Percentiles rank a stretch among this genome's conserved stretches.
These are phyloP conservation scores for Dicranocentrus wangi DNA, from an alignment of 2,888 invertebrate genomes.

Conservation along the genomic window DNA sequence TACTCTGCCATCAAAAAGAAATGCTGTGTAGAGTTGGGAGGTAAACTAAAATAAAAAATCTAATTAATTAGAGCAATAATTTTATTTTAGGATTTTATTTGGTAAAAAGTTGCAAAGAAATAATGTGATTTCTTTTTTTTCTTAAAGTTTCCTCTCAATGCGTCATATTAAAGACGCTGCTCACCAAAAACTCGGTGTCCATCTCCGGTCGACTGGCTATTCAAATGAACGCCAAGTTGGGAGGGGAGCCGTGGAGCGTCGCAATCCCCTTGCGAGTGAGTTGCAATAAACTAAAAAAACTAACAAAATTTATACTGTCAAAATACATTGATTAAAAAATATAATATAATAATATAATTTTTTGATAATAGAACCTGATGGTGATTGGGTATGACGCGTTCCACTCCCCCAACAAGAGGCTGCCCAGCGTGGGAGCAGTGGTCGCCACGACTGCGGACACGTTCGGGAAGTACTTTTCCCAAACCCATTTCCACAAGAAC, in stretches of 20 bases:
- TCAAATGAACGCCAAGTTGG: constrained; percentile 41
- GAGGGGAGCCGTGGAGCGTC: constrained; percentile 41
- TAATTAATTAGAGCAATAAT: too few relatives aligned
- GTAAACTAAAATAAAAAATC: too few relatives aligned
- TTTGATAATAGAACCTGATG: constrained; percentile 33
- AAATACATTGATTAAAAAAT: background rate
- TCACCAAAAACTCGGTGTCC: constrained; percentile 6
- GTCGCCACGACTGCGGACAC: constrained; percentile 5
- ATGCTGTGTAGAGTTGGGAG: constrained; percentile 17
- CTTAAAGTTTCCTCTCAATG: constrained; percentile 29
- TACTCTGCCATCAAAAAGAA: constrained; percentile 10
- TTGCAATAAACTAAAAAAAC: too few relatives aligned
- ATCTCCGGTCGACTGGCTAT: background rate
- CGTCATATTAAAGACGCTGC: constrained; percentile 15
- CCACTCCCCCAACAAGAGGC: constrained; percentile 7
- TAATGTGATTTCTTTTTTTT: background rate
- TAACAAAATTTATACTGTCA: too few relatives aligned
- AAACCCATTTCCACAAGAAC: constrained; percentile 41
- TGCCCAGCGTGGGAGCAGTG: constrained; percentile 35
- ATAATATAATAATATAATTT: too few relatives aligned
- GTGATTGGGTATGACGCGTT: constrained; percentile 43
- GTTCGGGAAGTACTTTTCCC: background rate
- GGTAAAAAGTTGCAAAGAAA: too few relatives aligned
- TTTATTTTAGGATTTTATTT: too few relatives aligned
- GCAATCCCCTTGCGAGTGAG: constrained; percentile 11